phyloP scores from a whole-genome alignment of 1,140 invertebrate species.

The Lepidostoma basale region DNA sequence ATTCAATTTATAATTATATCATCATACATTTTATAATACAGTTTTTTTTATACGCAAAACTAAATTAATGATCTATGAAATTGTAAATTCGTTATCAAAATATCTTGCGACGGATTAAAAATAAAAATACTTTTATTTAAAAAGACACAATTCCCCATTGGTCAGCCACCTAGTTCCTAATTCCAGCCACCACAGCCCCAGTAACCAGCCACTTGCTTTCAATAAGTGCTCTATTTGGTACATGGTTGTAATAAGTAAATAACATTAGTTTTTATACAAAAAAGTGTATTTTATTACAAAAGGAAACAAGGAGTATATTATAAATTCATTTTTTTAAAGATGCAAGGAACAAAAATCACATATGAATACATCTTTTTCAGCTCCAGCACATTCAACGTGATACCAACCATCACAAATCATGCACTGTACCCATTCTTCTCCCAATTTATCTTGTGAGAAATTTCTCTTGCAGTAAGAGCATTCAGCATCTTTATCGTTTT shows the following conservation, averaged over 20 bases:
- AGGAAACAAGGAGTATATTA: neutral
- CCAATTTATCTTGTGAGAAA: slow-evolving; percentile 1
- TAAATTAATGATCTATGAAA: neutral
- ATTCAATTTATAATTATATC: neutral
- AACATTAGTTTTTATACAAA: neutral
- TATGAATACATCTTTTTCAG: neutral
- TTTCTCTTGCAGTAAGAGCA: neutral
- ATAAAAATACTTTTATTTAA: neutral
- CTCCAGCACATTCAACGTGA: neutral
- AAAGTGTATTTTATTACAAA: slow-evolving; percentile 2
- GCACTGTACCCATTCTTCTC: neutral
- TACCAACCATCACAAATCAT: neutral
- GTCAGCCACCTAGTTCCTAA: neutral
- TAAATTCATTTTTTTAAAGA: neutral
- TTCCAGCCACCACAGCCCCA: no score
- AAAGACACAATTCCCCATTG: neutral
- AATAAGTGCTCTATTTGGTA: neutral
- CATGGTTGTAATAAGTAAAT: neutral
- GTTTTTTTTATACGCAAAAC: neutral
- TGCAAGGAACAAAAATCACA: slow-evolving; percentile 1
- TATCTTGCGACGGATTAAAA: neutral
- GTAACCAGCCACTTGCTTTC: neutral
- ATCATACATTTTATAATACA: neutral
- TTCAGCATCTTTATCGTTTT: slow-evolving; percentile 1
- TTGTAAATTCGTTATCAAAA: neutral